Evolutionary conservation across 23 tunicate species (phyloP), one percentile per base, ranked within the genome.

Genomic region (Trididemnum clinides): DNA sequence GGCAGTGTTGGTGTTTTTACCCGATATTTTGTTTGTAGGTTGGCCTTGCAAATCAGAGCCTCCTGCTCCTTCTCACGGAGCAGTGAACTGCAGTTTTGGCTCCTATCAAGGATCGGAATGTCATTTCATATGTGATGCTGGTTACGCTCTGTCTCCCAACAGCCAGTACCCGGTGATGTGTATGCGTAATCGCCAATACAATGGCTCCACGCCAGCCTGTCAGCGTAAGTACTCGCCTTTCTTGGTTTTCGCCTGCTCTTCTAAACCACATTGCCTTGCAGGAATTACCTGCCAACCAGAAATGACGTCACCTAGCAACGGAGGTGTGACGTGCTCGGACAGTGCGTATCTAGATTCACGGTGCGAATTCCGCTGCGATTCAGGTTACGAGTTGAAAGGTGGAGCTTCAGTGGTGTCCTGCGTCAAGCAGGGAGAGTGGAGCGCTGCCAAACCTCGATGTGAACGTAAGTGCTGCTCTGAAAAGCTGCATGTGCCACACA

Each of bases 111-210:
- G 88, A 0, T 89, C 94, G 3, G 88, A 78, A 39, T 94, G 98
- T 34, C 75, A 70, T 2, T 94, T 89, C 77, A 0, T 80, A 12
- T 94, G 98, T 66, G 98, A 89, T 32, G 59, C 80, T 54, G 98
- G 94, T 15, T 94, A 32, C 50, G 27, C 57, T 34, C 85, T 94
- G 18, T 86, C 90, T 7, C 50, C 64, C 33, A 57, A 39, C 27
- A 34, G 62, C 19, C 54, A 32, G 33, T 51, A 82, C 33, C 77
- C 88, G 21, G 63, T 89, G 10, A 66, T 64, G 1, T 94, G 98
- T 64, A 81, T 87, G 86, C 71, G 70, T 33, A 91, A 94, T 44
- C 82, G 87, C 20, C 33, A 64, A 33, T 94, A 90, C 64, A 82
- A 81, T 33, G 85, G 79, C 7, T 26, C 93, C 35, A 51, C 86